Evolutionary conservation across 2,113 vertebrate species (phyloP), one percentile per base, ranked within the genome.

Genomic region (Piprites chloris): DNA sequence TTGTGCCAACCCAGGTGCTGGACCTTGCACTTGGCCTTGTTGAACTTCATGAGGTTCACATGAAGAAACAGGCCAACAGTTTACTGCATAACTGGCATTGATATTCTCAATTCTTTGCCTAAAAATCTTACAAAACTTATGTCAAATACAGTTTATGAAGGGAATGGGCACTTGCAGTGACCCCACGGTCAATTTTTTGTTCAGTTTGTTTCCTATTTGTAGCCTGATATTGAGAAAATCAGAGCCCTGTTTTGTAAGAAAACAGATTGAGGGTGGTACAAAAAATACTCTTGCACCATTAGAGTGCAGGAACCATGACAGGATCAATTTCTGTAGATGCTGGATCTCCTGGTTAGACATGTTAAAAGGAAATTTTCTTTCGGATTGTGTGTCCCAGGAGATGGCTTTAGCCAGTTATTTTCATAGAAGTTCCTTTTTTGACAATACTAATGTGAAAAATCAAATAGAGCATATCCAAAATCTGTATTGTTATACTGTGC

Each of bases 1-100:
- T 77, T 58, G 33, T 5, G 13, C 12, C 0, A 2, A 8, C 23
- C 28, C 20, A 22, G 0, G 1, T 72, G 11, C 62, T 35, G 39
- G 32, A 55, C 17, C 35, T 78, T 33, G 20, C 23, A 4, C 19
- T 67, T 82, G 66, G 8, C 19, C 18, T 37, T 88, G 17, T 42
- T 89, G 76, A 37, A 35, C 21, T 6, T 68, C 13, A 10, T 37
- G 14, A 50, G 6, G 2, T 76, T 80, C 30, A 7, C 0, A 0
- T 91, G 49, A 89, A 84, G 35, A 49, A 87, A 21, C 8, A 47
- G 26, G 8, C 21, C 49, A 42, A 0, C 33, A 65, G 16, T 84
- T 85, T 30, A 37, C 37, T 85, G 39, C 42, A 66, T 69, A 62
- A 14, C 27, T 66, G 44, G 9, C 82, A 71, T 72, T 47, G 6